Evolutionary conservation across 2,797 vertebrate genomes (phyloP).

Genomic region (Karalla daura): DNA sequence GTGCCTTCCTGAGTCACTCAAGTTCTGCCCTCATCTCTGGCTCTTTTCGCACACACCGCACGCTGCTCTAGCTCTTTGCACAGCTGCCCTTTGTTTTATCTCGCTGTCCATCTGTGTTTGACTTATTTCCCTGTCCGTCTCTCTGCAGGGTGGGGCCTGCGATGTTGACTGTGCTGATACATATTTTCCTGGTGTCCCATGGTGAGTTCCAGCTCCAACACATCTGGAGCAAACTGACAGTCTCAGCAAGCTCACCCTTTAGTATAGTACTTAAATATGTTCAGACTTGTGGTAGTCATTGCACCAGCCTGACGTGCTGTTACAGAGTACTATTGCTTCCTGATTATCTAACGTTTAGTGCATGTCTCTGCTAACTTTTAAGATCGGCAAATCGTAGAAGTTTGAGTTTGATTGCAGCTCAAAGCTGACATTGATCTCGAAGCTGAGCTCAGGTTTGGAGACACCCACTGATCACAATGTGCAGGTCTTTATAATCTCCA

Average conservation of each 20-base stretch:
- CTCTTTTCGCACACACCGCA: neutral
- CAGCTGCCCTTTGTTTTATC: neutral
- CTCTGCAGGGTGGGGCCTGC: slow-evolving; percentile 68
- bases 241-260: too few relatives aligned
- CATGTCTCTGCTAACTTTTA: too few relatives aligned
- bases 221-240: neutral
- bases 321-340: too few relatives aligned
- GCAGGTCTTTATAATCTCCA: neutral
- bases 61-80: neutral
- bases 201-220: slow-evolving; percentile 71
- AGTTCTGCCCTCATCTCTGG: neutral
- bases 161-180: slow-evolving; percentile 66
- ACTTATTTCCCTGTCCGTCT: slow-evolving; percentile 8
- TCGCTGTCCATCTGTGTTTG: neutral
- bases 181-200: slow-evolving; percentile 55
- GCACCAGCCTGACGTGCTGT: too few relatives aligned
- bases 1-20: neutral
- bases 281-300: too few relatives aligned
- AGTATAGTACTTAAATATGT: too few relatives aligned
- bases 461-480: neutral
- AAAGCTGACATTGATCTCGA: neutral
- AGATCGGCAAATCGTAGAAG: too few relatives aligned
- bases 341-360: too few relatives aligned
- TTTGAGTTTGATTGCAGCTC: too few relatives aligned
- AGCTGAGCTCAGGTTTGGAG: neutral